These are phyloP conservation scores for Cyprinodon diabolis DNA, from an alignment of 2,797 vertebrate genomes.

Conservation along the genomic window DNA sequence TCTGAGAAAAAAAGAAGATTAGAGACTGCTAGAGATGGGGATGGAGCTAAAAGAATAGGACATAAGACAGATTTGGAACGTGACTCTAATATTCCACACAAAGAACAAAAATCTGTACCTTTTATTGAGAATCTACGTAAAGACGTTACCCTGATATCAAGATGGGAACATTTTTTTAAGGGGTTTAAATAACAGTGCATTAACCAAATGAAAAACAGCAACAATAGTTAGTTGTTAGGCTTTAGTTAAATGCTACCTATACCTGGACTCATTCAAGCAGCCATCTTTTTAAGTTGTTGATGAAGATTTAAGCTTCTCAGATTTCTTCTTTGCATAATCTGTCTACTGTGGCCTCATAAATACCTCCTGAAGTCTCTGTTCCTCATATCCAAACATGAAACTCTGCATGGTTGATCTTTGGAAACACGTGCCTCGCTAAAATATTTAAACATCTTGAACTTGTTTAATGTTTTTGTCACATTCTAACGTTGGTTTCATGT, in stretches of 20 bases:
- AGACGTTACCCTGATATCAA: too few relatives aligned
- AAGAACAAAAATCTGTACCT: too few relatives aligned
- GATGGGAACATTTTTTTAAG: too few relatives aligned
- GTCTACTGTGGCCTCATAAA: not conserved
- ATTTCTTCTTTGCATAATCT: constrained; percentile 9
- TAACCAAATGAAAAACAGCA: too few relatives aligned
- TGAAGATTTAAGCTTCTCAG: constrained; percentile 26
- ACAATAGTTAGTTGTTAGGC: too few relatives aligned
- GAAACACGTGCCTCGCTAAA: not conserved
- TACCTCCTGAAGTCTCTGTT: not conserved
- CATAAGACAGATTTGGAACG: constrained; percentile 45
- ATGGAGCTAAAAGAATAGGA: constrained; percentile 49
- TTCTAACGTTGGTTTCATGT: not conserved
- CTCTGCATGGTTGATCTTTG: too few relatives aligned
- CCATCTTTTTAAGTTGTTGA: too few relatives aligned
- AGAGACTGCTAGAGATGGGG: constrained; percentile 50
- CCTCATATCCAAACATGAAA: not conserved
- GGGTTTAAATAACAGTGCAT: too few relatives aligned
- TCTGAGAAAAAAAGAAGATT: constrained; percentile 43
- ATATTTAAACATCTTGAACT: not conserved
- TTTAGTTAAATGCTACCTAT: too few relatives aligned
- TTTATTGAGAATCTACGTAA: too few relatives aligned
- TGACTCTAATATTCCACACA: constrained; percentile 43
- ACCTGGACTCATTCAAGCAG: too few relatives aligned
- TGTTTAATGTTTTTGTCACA: not conserved